These are phyloP conservation scores for Tautogolabrus adspersus DNA, from an alignment of 2,113 vertebrate genomes.

Conservation along the genomic window DNA sequence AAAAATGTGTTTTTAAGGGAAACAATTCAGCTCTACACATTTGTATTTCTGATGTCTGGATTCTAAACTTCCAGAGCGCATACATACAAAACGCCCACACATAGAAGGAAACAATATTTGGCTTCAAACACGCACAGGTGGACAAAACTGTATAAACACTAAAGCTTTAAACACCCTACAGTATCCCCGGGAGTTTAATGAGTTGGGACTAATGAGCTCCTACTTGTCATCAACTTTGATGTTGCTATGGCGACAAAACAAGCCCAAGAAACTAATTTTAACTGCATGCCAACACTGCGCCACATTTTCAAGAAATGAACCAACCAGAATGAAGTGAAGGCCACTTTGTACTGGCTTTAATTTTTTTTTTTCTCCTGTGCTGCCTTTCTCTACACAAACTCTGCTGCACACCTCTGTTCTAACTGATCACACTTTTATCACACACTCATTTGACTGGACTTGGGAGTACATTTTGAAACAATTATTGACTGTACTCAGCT, in stretches of 20 bases:
- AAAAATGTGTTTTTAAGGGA: too few species aligned
- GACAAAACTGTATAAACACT: background rate
- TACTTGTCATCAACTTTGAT: conserved; percentile 1
- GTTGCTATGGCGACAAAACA: conserved; percentile 38
- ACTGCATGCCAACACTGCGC: conserved; percentile 38
- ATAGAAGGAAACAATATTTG: background rate
- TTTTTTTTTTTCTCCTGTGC: background rate
- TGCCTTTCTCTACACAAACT: background rate
- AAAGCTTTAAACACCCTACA: background rate
- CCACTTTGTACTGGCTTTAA: background rate
- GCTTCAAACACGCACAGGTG: background rate
- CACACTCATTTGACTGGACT: background rate
- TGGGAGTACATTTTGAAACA: background rate
- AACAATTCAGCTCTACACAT: too few species aligned
- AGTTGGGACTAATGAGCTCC: background rate
- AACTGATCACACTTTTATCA: background rate
- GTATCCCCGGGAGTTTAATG: background rate
- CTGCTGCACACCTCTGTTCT: background rate
- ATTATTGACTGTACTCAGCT: background rate
- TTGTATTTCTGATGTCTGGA: too few species aligned
- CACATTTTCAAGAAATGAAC: background rate
- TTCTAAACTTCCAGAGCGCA: too few species aligned
- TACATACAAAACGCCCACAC: too few species aligned
- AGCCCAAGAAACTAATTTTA: conserved; percentile 47
- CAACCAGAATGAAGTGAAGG: background rate